Percentiles rank a stretch among this genome's conserved stretches.
These are phyloP conservation scores for Drosophila quadrilineata DNA, from an alignment of 1,140 invertebrate species.

Conservation along the genomic window DNA sequence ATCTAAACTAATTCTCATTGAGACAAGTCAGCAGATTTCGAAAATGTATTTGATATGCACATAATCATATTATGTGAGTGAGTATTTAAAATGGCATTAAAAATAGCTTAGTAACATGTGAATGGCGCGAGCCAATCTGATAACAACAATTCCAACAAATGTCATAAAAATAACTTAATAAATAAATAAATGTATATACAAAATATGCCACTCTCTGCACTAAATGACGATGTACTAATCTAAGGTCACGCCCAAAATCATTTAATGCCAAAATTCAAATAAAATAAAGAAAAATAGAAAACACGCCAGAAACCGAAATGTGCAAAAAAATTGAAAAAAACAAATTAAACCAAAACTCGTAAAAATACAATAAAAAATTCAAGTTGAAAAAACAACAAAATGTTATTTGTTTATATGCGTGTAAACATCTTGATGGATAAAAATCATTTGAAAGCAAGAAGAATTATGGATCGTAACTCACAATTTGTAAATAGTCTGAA, in stretches of 20 bases:
- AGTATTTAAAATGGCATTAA: slow-evolving; percentile 30
- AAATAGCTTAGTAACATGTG: slow-evolving; percentile 61
- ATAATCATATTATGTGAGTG: background rate
- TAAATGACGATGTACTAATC: slow-evolving; percentile 32
- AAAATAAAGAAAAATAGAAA: slow-evolving; percentile 11
- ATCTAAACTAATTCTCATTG: slow-evolving; percentile 24
- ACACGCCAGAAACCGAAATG: slow-evolving; percentile 8
- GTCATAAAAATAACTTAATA: background rate
- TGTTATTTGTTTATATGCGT: slow-evolving; percentile 47
- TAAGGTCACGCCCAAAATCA: slow-evolving; percentile 39
- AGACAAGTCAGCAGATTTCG: background rate
- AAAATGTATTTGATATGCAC: slow-evolving; percentile 10
- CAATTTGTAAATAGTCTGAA: slow-evolving; percentile 21
- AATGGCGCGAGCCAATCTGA: slow-evolving; percentile 63
- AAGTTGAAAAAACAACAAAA: slow-evolving; percentile 36
- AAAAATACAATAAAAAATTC: slow-evolving; percentile 34
- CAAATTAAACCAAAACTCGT: too few relatives aligned
- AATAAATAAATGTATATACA: background rate
- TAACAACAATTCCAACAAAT: slow-evolving; percentile 28
- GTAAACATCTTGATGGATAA: slow-evolving; percentile 59
- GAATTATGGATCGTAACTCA: slow-evolving; percentile 36
- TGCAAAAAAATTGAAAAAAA: too few relatives aligned
- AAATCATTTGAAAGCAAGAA: slow-evolving; percentile 25
- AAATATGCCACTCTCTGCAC: background rate
- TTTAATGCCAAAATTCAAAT: slow-evolving; percentile 17